Evolutionary conservation across 2,797 vertebrate genomes (phyloP).

Genomic region (Argya squamiceps): DNA sequence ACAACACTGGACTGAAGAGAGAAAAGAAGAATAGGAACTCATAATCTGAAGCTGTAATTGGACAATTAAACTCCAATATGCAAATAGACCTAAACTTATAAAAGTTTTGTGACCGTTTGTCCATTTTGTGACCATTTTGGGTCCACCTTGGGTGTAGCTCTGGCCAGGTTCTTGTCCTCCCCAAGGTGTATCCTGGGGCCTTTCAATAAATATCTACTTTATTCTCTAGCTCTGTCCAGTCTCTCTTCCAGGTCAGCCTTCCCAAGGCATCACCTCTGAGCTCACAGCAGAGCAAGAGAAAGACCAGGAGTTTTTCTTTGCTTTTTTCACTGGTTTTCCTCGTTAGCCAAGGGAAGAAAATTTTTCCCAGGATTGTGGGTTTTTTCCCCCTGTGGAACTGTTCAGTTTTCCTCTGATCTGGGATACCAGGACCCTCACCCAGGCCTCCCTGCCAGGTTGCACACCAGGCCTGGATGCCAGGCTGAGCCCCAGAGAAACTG

Average conservation of each 20-base stretch:
- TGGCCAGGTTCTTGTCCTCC: not conserved
- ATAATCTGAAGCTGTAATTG: not conserved
- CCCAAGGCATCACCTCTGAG: not conserved
- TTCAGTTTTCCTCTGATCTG: not conserved
- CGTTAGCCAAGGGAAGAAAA: not conserved
- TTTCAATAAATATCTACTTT: not conserved
- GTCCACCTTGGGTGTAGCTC: not conserved
- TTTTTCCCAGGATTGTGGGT: not conserved
- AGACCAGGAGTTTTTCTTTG: no score
- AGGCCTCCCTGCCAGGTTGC: accelerated
- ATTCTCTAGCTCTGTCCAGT: not conserved
- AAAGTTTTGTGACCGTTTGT: not conserved
- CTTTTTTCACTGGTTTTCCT: not conserved
- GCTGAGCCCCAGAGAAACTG: not conserved
- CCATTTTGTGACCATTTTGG: not conserved
- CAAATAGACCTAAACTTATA: not conserved
- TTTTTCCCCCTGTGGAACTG: no score
- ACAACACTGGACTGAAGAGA: not conserved
- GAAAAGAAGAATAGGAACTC: not conserved
- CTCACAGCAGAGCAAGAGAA: accelerated
- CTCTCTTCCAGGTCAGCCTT: not conserved
- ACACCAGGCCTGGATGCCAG: not conserved
- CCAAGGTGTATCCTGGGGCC: not conserved
- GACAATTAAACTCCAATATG: not conserved
- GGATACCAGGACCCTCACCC: not conserved